Base-by-base conservation (phyloP, 1,140 invertebrate species). In the Nebria ingens region DNA sequence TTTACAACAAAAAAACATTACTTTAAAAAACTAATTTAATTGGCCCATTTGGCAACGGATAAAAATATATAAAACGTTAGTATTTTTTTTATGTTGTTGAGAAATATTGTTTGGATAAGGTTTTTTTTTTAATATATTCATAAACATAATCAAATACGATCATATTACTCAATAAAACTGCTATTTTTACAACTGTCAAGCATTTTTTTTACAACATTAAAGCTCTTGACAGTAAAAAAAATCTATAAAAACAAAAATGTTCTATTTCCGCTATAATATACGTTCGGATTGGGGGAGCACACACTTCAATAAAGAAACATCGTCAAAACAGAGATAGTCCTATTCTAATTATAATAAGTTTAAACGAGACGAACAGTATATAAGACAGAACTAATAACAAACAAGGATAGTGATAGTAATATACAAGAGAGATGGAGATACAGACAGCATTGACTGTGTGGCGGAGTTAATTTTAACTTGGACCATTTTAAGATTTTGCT, bases 401-500 rank as follows among this genome's bases (percentile, higher is more conserved):
- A 34, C n/a, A 34, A 34, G 25, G 40, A 45, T 17, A 45, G 40
- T 11, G 6, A 45, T 45, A 29, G 9, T 45, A 17, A 17, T 45
- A 17, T 4, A 4, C 3, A 45, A 45, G 40, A 45, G 40, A 45
- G 15, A 45, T 45, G 17, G 40, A 45, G 3, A 45, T 9, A 45
- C 3, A 45, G 6, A 45, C 40, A 45, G 40, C 15, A 11, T 45
- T 17, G 15, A 45, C 9, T 45, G 40, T 45, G 40, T 45, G 40
- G 40, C 25, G 17, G 9, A 17, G 40, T 45, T 45, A 45, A 45
- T 45, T 45, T 45, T 45, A 45, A 45, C 40, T 45, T 45, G 9
- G 40, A 45, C 40, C 40, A 45, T 45, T 45, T 45, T 45, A 45
- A 45, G 40, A 45, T 45, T 45, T 45, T 17, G 40, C 40, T 45